Evolutionary conservation across 2,797 vertebrate genomes (phyloP).

Genomic region (Rallus crepitans): DNA sequence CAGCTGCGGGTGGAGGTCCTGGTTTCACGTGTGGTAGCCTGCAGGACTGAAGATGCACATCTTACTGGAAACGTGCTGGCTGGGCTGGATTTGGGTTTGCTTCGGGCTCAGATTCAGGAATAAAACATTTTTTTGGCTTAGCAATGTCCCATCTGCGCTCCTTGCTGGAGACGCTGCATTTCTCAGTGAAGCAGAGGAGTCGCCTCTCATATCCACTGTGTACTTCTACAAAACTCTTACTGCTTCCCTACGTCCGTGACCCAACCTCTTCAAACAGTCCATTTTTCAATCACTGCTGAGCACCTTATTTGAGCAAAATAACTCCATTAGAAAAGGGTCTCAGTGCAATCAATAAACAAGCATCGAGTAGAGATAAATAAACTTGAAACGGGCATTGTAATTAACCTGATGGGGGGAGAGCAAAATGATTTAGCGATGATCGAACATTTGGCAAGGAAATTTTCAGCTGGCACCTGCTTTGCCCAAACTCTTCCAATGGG

Average conservation of each 20-base stretch:
- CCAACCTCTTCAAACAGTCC: constrained; percentile 18
- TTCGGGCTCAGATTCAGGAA: not conserved
- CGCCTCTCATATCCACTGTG: not conserved
- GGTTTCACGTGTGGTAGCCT: rapidly evolving
- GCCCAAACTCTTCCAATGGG: constrained; percentile 55
- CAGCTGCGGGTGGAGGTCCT: not conserved
- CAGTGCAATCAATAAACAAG: constrained; percentile 81
- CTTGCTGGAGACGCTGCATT: not conserved
- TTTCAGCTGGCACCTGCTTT: constrained; percentile 51
- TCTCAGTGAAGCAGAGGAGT: not conserved
- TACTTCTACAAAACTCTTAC: constrained; percentile 25
- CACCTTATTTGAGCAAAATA: constrained; percentile 81
- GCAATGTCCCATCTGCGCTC: not conserved
- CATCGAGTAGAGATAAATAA: constrained; percentile 74
- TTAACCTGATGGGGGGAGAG: constrained; percentile 64
- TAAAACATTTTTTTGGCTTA: not conserved
- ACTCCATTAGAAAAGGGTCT: constrained; percentile 74
- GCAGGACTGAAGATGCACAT: not conserved
- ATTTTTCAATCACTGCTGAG: constrained; percentile 53
- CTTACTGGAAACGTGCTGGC: not conserved
- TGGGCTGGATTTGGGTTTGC: not conserved
- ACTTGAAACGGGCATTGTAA: constrained; percentile 68
- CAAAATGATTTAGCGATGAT: constrained; percentile 71
- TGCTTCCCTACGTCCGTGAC: constrained; percentile 38
- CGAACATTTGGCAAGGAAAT: constrained; percentile 71